phyloP scores from a whole-genome alignment of 1,140 invertebrate species.

The Papilio xuthus region DNA sequence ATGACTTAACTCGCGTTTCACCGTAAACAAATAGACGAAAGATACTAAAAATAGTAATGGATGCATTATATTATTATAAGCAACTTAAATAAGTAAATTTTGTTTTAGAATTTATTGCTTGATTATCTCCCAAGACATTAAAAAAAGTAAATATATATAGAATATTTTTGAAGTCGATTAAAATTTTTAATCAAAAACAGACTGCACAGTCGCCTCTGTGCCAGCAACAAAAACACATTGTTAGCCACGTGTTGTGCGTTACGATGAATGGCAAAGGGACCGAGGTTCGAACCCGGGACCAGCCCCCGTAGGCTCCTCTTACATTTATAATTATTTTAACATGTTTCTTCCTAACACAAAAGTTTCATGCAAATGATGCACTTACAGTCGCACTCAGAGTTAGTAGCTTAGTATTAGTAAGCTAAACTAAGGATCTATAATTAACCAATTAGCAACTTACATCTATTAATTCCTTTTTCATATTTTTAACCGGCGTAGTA shows the following conservation, averaged over 20 bases:
- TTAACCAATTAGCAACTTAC: too few relatives aligned
- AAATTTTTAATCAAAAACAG: constrained; percentile 13
- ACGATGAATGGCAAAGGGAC: constrained; percentile 66
- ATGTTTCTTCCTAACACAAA: constrained; percentile 11
- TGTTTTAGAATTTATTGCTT: too few relatives aligned
- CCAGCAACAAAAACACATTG: constrained; percentile 72
- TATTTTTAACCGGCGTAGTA: too few relatives aligned
- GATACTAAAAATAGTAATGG: too few relatives aligned
- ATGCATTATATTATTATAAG: too few relatives aligned
- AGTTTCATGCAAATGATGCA: background rate
- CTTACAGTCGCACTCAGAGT: background rate
- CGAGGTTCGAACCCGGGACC: constrained; percentile 23
- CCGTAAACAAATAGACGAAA: too few relatives aligned
- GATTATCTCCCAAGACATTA: background rate
- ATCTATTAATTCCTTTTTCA: too few relatives aligned
- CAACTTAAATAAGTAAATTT: too few relatives aligned
- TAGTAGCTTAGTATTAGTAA: background rate
- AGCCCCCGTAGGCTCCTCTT: constrained; percentile 25
- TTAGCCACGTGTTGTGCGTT: constrained; percentile 72
- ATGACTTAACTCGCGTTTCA: too few relatives aligned
- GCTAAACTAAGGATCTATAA: too few relatives aligned
- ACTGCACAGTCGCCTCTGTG: constrained; percentile 52
- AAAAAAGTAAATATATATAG: background rate
- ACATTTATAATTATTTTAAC: constrained; percentile 32
- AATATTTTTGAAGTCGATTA: background rate